A percentile compares a stretch with the other conserved stretches of the same genome.
Conservation (phyloP, 2,113 vertebrate genomes). For the Lipophrys pholis region DNA sequence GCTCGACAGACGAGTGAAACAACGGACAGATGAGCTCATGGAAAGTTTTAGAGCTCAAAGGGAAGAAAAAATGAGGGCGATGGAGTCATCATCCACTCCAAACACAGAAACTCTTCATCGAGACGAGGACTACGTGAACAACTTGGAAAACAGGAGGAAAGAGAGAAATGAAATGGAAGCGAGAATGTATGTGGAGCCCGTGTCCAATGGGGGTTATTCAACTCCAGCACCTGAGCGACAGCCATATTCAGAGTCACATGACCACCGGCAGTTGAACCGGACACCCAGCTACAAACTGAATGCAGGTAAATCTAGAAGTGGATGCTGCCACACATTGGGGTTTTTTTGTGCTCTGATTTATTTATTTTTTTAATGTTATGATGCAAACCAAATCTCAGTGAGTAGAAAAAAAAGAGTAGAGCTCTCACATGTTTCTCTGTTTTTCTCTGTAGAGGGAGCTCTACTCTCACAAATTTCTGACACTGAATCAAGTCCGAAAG, state of each 20-base stretch:
- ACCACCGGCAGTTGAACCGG: constrained; percentile 7
- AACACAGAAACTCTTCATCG: constrained; percentile 1
- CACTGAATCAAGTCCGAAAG: constrained; percentile 3
- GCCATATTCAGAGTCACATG: neutral
- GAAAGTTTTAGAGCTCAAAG: constrained; percentile 53
- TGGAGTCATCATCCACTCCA: neutral
- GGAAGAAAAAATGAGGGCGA: constrained; percentile 25
- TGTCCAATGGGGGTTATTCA: constrained; percentile 61
- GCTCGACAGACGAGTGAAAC: constrained; percentile 39
- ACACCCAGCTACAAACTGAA: constrained; percentile 69
- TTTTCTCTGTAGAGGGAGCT: constrained; percentile 77
- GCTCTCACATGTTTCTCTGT: neutral
- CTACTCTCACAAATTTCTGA: constrained; percentile 77
- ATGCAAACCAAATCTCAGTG: neutral
- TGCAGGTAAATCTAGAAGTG: constrained; percentile 58
- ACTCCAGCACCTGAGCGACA: neutral
- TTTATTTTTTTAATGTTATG: too few relatives aligned
- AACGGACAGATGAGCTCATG: constrained; percentile 42
- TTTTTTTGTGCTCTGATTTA: neutral
- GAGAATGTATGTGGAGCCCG: constrained; percentile 13
- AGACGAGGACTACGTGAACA: constrained; percentile 13
- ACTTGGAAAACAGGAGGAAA: constrained; percentile 17
- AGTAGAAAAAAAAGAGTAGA: neutral
- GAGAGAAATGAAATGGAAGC: constrained; percentile 15
- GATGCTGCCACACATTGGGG: neutral